Conservation (phyloP, 2,113 vertebrate species). For the Eulemur macaco region DNA sequence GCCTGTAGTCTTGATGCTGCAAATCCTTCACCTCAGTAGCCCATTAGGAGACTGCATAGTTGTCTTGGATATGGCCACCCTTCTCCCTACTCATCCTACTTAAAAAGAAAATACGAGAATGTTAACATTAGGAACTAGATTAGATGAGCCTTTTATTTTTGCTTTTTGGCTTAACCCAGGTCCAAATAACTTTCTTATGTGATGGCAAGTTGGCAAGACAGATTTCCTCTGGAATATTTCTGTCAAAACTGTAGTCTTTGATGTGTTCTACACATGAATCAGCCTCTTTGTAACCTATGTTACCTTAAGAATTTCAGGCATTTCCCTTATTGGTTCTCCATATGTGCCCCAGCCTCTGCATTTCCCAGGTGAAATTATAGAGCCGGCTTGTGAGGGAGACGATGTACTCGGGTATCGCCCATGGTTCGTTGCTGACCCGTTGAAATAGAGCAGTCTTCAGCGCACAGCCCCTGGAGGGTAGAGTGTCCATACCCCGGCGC, state of each 20-base stretch:
- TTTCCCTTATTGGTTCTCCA: conserved; percentile 81
- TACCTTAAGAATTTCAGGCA: conserved; percentile 83
- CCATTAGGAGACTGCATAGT: not conserved
- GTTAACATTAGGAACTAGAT: not conserved
- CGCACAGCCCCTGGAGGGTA: not conserved
- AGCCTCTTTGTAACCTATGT: conserved; percentile 82
- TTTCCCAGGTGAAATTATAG: conserved; percentile 64
- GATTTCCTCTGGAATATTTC: conserved; percentile 79
- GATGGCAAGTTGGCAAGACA: conserved; percentile 56
- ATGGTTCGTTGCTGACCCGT: not conserved
- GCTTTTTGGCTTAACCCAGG: not conserved
- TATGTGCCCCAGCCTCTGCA: conserved; percentile 53
- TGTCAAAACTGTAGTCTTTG: conserved; percentile 65
- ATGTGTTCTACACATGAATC: conserved; percentile 79
- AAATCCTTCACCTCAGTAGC: not conserved
- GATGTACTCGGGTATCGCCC: not conserved
- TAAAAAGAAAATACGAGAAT: conserved; percentile 26
- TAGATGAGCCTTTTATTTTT: not conserved
- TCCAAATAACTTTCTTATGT: conserved; percentile 40
- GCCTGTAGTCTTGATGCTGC: not conserved
- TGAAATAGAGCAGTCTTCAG: not conserved
- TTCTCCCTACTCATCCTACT: not conserved
- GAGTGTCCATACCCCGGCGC: not conserved
- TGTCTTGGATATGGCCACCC: not conserved
- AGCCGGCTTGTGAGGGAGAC: not conserved